A percentile compares a stretch with the other conserved stretches of the same genome.
phyloP scores from a whole-genome alignment of 2,797 vertebrate species.

The Erethizon dorsatum region DNA sequence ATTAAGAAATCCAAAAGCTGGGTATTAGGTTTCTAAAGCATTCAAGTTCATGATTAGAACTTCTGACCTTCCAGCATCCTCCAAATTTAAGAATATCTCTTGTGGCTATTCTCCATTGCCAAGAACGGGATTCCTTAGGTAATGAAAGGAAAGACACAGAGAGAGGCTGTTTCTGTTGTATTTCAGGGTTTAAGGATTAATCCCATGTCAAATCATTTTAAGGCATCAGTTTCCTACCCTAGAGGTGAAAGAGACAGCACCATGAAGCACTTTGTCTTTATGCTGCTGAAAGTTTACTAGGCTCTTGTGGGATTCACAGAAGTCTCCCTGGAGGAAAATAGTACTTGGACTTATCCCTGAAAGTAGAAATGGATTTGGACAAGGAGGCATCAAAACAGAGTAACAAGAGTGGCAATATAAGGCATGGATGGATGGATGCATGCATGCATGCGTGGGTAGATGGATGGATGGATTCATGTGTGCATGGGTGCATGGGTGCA shows the following conservation, averaged over 20 bases:
- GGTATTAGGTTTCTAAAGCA: background rate
- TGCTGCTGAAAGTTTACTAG: background rate
- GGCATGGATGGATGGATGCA: accelerated
- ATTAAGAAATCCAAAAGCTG: background rate
- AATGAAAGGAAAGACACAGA: background rate
- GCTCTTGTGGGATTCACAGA: background rate
- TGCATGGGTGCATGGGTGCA: background rate
- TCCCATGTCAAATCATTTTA: background rate
- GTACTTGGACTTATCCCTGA: background rate
- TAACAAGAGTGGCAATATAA: too few species aligned
- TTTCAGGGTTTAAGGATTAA: background rate
- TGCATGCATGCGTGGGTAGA: background rate
- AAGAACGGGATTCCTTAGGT: background rate
- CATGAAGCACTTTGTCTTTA: accelerated
- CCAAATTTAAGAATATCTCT: background rate
- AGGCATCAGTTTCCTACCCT: background rate
- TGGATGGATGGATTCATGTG: too few species aligned
- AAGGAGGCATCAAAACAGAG: background rate
- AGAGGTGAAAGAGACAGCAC: accelerated
- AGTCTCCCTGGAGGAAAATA: background rate
- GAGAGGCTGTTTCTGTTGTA: background rate
- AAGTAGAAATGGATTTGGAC: background rate
- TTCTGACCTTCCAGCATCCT: background rate
- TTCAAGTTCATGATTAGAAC: background rate
- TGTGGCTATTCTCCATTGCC: background rate